Percentiles rank a stretch among this genome's conserved stretches.
These are phyloP conservation scores for Caenorhabditis uteleia DNA, from an alignment of 2,888 invertebrate species.

Conservation along the genomic window DNA sequence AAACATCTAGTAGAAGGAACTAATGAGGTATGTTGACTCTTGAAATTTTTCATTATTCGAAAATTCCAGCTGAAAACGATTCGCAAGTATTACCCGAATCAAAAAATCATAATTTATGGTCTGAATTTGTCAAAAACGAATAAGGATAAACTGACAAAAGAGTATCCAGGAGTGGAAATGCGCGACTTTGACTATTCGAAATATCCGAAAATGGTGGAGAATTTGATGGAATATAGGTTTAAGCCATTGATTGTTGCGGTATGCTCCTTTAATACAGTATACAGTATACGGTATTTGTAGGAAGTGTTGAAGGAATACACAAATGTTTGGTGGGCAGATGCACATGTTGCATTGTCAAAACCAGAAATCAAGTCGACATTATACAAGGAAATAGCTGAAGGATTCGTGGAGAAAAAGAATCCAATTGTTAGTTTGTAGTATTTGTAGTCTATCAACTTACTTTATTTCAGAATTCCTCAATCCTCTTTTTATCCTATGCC, in stretches of 20 bases:
- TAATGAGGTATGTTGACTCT: background rate
- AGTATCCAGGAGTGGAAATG: constrained; percentile 9
- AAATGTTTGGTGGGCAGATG: constrained; percentile 37
- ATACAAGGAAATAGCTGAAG: no score
- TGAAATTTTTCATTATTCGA: background rate
- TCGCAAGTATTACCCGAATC: constrained; percentile 11
- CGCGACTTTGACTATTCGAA: constrained; percentile 16
- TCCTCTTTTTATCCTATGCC: constrained; percentile 20
- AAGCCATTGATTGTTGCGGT: constrained; percentile 31
- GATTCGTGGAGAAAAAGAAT: no score
- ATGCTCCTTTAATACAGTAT: no score
- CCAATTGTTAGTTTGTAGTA: no score
- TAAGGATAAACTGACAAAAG: background rate
- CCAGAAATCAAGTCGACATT: no score
- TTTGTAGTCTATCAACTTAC: no score
- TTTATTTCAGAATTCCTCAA: constrained; percentile 12
- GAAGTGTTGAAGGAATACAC: constrained; percentile 24
- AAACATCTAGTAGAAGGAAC: constrained; percentile 20
- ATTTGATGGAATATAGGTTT: constrained; percentile 32
- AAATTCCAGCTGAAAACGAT: constrained; percentile 7
- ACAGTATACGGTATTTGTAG: constrained; percentile 3
- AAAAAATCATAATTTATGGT: constrained; percentile 19
- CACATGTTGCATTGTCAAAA: constrained; percentile 20
- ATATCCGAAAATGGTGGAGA: constrained; percentile 13
- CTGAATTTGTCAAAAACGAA: constrained; percentile 1